A percentile compares a stretch with the other conserved stretches of the same genome.
These are phyloP conservation scores for Lophius piscatorius DNA, from an alignment of 2,113 vertebrate genomes.

Conservation along the genomic window DNA sequence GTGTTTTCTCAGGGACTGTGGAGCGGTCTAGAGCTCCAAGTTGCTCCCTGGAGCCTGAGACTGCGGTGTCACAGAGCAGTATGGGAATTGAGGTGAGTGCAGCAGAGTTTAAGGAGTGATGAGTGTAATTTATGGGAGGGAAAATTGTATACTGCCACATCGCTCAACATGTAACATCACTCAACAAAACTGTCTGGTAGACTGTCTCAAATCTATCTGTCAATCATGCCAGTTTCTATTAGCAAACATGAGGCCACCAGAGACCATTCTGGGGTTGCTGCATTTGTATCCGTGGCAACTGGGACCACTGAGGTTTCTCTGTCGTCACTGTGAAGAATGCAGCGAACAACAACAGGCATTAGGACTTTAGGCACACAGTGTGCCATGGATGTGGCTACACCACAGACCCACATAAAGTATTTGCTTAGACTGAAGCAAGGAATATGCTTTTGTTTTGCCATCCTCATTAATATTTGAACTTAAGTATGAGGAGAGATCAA, in stretches of 20 bases:
- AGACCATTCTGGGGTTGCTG: conserved; percentile 35
- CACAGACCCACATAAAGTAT: conserved; percentile 22
- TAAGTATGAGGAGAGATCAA: conserved; percentile 20
- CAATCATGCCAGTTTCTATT: conserved; percentile 31
- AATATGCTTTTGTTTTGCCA: conserved; percentile 54
- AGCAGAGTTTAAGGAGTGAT: conserved; percentile 2
- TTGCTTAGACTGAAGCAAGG: conserved; percentile 27
- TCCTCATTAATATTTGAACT: conserved; percentile 42
- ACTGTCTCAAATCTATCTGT: background rate
- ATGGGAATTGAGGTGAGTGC: conserved; percentile 73
- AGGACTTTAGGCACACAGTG: conserved; percentile 43
- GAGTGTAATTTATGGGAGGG: background rate
- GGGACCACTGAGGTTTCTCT: conserved; percentile 43
- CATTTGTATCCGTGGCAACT: conserved; percentile 43
- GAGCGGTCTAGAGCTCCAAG: conserved; percentile 56
- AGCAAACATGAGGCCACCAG: conserved; percentile 23
- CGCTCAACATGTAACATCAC: conserved; percentile 4
- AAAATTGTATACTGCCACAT: background rate
- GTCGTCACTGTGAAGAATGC: conserved; percentile 59
- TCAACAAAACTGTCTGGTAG: conserved; percentile 1
- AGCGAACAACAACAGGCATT: conserved; percentile 51
- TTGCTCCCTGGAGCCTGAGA: conserved; percentile 53
- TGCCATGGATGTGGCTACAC: conserved; percentile 31
- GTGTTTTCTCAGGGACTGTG: conserved; percentile 47
- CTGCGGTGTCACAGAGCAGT: conserved; percentile 57